These are phyloP conservation scores for Lamprologus speciosus DNA, from an alignment of 2,113 vertebrate genomes.

Conservation along the genomic window DNA sequence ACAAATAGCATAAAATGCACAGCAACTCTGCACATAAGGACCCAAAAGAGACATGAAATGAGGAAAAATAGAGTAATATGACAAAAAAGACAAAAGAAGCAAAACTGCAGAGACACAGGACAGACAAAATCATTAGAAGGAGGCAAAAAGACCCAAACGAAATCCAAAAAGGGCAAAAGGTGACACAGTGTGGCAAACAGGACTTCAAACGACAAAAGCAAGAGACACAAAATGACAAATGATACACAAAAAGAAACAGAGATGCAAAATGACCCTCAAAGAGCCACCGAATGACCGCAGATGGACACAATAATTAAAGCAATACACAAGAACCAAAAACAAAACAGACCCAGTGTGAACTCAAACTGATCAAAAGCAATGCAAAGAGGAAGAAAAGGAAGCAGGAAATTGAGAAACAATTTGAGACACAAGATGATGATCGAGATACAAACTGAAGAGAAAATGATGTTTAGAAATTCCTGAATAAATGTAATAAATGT, in stretches of 20 bases:
- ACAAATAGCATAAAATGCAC: background rate
- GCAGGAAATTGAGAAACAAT: background rate
- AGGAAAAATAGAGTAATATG: background rate
- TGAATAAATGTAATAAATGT: accelerated
- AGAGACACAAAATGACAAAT: background rate
- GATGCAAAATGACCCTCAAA: background rate
- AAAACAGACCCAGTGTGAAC: background rate
- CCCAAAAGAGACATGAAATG: accelerated
- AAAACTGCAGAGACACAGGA: background rate
- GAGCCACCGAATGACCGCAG: accelerated
- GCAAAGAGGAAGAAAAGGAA: background rate
- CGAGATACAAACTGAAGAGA: background rate
- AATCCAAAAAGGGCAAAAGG: background rate
- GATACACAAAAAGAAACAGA: background rate
- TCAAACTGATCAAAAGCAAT: background rate
- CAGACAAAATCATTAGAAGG: background rate
- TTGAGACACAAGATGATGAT: background rate
- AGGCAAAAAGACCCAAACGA: accelerated
- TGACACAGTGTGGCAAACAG: accelerated
- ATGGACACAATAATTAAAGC: background rate
- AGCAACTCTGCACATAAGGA: background rate
- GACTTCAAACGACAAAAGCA: background rate
- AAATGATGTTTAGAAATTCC: background rate
- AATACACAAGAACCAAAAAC: background rate
- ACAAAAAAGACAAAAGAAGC: background rate